phyloP scores from a whole-genome alignment of 2,888 invertebrate genomes.

The Synergus laeviventris region DNA sequence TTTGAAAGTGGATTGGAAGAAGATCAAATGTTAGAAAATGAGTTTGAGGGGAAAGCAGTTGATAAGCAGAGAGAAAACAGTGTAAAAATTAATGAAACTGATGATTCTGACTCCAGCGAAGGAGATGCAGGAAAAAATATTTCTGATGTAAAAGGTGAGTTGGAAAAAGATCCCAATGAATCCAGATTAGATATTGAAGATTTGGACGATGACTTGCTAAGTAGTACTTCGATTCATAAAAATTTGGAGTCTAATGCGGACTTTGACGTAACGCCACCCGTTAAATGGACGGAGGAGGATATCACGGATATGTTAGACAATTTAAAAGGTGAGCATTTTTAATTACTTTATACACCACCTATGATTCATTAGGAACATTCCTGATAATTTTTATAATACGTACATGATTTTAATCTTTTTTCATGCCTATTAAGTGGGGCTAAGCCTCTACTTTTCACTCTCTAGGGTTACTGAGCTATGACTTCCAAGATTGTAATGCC shows the following conservation, averaged over 20 bases:
- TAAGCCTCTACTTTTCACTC: too few species aligned
- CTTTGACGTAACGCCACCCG: constrained; percentile 61
- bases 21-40: not conserved
- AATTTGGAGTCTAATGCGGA: constrained; percentile 61
- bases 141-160: constrained; percentile 71
- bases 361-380: not conserved
- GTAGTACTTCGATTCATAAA: constrained; percentile 46
- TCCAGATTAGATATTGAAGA: constrained; percentile 66
- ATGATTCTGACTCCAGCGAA: constrained; percentile 68
- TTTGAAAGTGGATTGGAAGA: not conserved
- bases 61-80: constrained; percentile 32
- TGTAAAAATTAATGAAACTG: constrained; percentile 59
- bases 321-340: constrained; percentile 67
- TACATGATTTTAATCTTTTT: not conserved
- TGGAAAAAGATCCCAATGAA: constrained; percentile 67
- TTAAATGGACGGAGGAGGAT: constrained; percentile 71
- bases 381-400: too few species aligned
- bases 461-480: too few species aligned
- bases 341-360: not conserved
- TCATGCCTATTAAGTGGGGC: not conserved
- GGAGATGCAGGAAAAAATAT: constrained; percentile 68
- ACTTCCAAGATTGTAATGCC: too few species aligned
- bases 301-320: constrained; percentile 73
- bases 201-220: constrained; percentile 67
- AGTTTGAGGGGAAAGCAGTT: constrained; percentile 1